Base-by-base conservation (phyloP, 2,797 vertebrate genomes). In the Bradypus variegatus region DNA sequence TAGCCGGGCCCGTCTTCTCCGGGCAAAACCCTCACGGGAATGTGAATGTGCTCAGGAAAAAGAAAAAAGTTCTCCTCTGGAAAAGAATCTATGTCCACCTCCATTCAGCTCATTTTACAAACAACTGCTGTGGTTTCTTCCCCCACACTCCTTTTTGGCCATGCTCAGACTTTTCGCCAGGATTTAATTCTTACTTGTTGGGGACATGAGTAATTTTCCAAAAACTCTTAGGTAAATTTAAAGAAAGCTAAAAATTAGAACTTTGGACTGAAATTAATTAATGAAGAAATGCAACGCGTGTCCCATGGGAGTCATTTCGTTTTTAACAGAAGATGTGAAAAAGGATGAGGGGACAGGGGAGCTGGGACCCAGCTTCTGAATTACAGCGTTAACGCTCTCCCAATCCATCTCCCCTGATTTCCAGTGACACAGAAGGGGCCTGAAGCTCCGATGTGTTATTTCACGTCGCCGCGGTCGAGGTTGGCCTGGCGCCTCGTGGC, bases 321-420 rank as follows among this genome's bases (percentile, higher is more conserved):
- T 1, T 60, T 36, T 41, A 69, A 0, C 0, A 48, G 3, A 7
- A 0, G 60, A 70, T 0, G 0, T 12, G 38, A 31, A 50, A 8
- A 11, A 2, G 62, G 29, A 50, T 0, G 29, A 19, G 13, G 19
- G 72, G 8, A 36, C 19, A 2, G 12, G 27, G 16, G 3, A 10
- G 2, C 19, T 38, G 18, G 23, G 2, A 5, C 8, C 0, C 1
- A 0, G 27, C 19, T 11, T 29, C 88, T 1, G 10, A 25, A 21
- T 91, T 83, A 33, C 29, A 31, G 29, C 33, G 16, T 36, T 9
- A 19, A n/a, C 41, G 5, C 18, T 65, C n/a, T 48, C 70, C 16
- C 16, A 27, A 13, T 36, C 23, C 38, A 15, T 19, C n/a, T 75
- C 90, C 48, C 41, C 33, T 14, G 50, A 50, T 50, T 50, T 50